A percentile compares a stretch with the other conserved stretches of the same genome.
Evolutionary conservation across 2,113 vertebrate species (phyloP).

Genomic region (Uropsilus gracilis): DNA sequence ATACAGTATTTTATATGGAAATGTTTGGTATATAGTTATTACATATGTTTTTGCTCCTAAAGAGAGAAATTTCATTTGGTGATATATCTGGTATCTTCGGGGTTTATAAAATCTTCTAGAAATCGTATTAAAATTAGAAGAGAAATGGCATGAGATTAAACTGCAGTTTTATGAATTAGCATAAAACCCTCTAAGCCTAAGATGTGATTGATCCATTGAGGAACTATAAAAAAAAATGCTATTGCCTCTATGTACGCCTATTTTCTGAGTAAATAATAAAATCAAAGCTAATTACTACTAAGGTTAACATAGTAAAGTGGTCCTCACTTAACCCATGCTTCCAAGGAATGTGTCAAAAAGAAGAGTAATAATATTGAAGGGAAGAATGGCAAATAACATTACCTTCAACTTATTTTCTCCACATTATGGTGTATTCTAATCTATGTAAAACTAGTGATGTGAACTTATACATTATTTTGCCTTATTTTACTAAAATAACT

Average conservation of each 20-base stretch:
- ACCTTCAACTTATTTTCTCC: not conserved
- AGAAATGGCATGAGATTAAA: not conserved
- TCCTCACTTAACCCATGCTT: not conserved
- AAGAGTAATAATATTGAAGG: not conserved
- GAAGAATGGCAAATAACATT: not conserved
- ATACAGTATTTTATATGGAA: not conserved
- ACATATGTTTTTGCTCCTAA: not conserved
- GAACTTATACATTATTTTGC: not conserved
- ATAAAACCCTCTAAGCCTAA: not conserved
- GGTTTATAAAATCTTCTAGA: not conserved
- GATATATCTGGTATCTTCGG: not conserved
- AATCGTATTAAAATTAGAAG: not conserved
- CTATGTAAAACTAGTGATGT: not conserved
- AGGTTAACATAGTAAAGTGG: not conserved
- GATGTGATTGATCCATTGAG: not conserved
- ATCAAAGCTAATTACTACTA: not conserved
- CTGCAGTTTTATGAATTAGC: not conserved
- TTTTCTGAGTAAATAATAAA: not conserved
- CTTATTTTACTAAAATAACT: slow-evolving; percentile 8
- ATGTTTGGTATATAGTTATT: not conserved
- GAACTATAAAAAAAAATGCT: not conserved
- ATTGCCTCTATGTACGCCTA: not conserved
- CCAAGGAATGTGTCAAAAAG: not conserved
- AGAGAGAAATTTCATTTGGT: not conserved
- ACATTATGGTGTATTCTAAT: not conserved